Evolutionary conservation across 2,888 invertebrate species (phyloP), one percentile per base, ranked within the genome.

Genomic region (Nomada goodeniana): DNA sequence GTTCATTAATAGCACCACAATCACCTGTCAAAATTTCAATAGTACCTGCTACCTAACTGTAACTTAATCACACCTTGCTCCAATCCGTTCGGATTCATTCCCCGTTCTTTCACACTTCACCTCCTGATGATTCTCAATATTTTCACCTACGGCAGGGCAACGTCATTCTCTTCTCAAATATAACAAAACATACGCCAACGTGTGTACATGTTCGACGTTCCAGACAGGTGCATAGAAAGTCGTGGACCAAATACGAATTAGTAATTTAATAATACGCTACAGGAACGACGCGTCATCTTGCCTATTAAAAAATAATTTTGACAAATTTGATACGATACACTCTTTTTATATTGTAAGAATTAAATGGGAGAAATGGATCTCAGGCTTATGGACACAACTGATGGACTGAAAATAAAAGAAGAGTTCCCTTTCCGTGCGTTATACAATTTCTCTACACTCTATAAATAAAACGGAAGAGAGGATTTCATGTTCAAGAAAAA

Each of bases 31-130:
- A 77, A 83, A 60, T 68, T 64, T 71, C 60, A 70, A 70, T 74
- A 76, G 59, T 85, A 78, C 85, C 82, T 85, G 82, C 86, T 80
- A 81, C 84, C 81, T 84, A 84, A 76, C 78, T 80, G 81, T 73
- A 68, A 76, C 82, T 86, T 86, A 86, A 86, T 86, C 80, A 82
- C 68, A 73, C 76, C 78, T 80, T 84, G 71, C 68, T 72, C 80
- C 80, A 55, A 50, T 53, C 73, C 76, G 36, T 13, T 68, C 55
- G 79, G 65, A 69, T 72, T 76, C 69, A 72, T 67, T 60, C 36
- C 63, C 60, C 15, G 23, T 47, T 59, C 57, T 65, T 65, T 61
- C 76, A 42, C 13, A 20, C 29, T 42, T 70, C 44, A 42, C 69
- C 18, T 15, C 23, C 52, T 74, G 53, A 55, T 36, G 59, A 75